Conservation (phyloP, 2,113 vertebrate genomes). For the Microcebus jonahi region DNA sequence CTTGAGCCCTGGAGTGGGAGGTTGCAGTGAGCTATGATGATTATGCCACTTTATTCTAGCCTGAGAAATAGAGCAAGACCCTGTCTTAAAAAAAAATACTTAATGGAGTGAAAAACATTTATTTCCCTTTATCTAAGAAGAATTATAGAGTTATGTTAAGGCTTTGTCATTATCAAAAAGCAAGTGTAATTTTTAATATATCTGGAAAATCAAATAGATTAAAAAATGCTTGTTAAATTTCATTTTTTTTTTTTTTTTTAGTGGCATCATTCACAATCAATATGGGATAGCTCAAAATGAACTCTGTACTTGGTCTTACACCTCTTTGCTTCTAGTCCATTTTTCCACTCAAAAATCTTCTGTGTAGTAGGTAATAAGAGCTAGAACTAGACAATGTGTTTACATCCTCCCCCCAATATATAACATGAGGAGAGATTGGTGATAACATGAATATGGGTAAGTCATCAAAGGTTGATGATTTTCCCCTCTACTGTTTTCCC, state of each 20-base stretch:
- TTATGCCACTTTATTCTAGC: no score
- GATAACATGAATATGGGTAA: not conserved
- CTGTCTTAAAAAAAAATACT: not conserved
- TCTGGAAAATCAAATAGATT: not conserved
- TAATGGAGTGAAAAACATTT: not conserved
- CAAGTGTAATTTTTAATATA: conserved; percentile 16
- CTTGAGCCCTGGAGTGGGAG: no score
- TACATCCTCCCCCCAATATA: not conserved
- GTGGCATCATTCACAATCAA: not conserved
- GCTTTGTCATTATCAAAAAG: not conserved
- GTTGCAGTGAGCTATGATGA: no score
- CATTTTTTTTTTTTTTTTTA: not conserved
- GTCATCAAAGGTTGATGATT: not conserved
- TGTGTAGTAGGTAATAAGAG: not conserved
- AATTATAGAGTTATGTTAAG: not conserved
- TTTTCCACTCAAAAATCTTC: not conserved
- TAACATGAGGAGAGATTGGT: not conserved
- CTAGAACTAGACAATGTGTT: not conserved
- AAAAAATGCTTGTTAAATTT: not conserved
- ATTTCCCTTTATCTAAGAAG: not conserved
- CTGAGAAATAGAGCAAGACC: no score
- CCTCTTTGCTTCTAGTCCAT: not conserved
- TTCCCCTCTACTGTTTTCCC: not conserved
- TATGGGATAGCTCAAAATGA: not conserved
- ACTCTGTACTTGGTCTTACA: not conserved